Evolutionary conservation across 2,113 vertebrate genomes (phyloP), one percentile per base, ranked within the genome.

Genomic region (Brachyhypopomus gauderio): DNA sequence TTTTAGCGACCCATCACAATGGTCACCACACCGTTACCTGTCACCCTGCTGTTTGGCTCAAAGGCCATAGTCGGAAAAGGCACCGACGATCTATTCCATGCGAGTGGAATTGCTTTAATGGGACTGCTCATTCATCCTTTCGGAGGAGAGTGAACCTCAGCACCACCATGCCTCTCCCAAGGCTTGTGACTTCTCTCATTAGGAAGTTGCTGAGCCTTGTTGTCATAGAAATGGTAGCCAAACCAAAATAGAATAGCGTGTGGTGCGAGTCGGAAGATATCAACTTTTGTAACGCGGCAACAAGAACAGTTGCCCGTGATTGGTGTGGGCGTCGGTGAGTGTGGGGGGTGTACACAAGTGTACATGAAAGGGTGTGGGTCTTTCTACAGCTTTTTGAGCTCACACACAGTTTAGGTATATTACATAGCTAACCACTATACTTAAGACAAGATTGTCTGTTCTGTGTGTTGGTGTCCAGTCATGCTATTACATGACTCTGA

Each of bases 161-260:
- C 74, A 77, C 67, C 3, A 17, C 20, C 67, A 16, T 77, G 66
- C 70, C 66, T 79, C 69, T 41, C 56, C 55, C 41, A 45, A 41
- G 27, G 45, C 23, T 41, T 22, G 14, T 80, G 72, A 58, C 55
- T 25, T 74, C 70, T 67, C 70, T 79, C 62, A 75, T 87, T 74
- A 82, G 56, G 62, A 55, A 25, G 58, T 63, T 76, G 71, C 58
- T 80, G 48, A 83, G 71, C 64, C 78, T 85, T 75, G 85, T 87
- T 87, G 83, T 85, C 83, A 85, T 85, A 87, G 83, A 81, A 85
- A 83, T 87, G 71, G 70, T 45, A 83, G 62, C 79, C 56, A 58
- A 83, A 75, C 55, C 56, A 74, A 75, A 73, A 75, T 63, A 77
- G 71, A 83, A 72, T 72, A 48, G 60, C 25, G 71, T 60, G 80